Evolutionary conservation across 2,888 invertebrate species (phyloP), one percentile per base, ranked within the genome.

Genomic region (Sinopyrophorus schimmeli): DNA sequence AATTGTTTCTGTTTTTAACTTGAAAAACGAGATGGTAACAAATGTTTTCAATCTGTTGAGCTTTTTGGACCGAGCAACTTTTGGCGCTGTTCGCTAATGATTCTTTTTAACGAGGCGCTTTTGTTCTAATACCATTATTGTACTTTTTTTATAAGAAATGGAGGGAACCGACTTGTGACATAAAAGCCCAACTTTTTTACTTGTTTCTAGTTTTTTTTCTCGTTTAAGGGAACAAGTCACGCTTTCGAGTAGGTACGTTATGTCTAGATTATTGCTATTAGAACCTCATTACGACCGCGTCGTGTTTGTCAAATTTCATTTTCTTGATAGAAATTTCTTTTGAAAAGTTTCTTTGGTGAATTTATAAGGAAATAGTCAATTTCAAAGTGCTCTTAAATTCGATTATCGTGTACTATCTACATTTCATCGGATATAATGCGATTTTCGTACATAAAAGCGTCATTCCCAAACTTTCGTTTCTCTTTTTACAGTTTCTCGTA

Each of bases 1-100:
- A 44, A 50, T 46, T 46, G 42, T 24, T 40, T 34, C 46, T 46
- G 46, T 40, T 46, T 44, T 50, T 50, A 50, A 50, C 35, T 20
- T 23, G 34, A 32, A 43, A 34, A 44, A 35, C 35, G 31, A 44
- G 37, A 28, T 30, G 30, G 44, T 44, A 44, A 44, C 44, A 44
- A 44, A 44, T 44, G 44, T 35, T 44, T 16, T 21, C 44, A 37
- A 43, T 34, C 42, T 43, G 27, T 43, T 32, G 34, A 34, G 30
- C 34, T 43, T 34, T 42, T 34, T 43, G 26, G 34, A 7, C 18
- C 34, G 17, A 24, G 9, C 12, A 34, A 43, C 28, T 37, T 44
- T 44, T 37, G 17, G 28, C 35, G 30, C 14, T 30, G 35, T 18
- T 28, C 44, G 15, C 28, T 44, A 44, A 44, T 30, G 37, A 44